Evolutionary conservation across 2,797 vertebrate genomes (phyloP), one percentile per base, ranked within the genome.

Genomic region (Sebastes hopkinsi): DNA sequence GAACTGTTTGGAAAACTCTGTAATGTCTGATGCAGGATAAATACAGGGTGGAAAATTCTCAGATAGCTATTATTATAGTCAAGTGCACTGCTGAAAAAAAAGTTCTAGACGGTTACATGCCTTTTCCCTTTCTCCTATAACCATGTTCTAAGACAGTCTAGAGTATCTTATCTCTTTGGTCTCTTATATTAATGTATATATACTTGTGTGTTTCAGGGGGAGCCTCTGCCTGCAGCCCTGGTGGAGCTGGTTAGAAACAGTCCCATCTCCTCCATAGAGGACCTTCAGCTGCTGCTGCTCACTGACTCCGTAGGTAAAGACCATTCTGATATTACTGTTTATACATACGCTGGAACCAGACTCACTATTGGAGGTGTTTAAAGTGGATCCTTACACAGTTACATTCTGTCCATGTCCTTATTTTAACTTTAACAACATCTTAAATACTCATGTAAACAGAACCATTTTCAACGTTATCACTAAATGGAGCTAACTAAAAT

Each of bases 301-400:
- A 91, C 97, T 96, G 97, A 98, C 96, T 98, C 98, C 95, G 95
- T 97, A 98, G 98, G 98, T 99, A 99, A 99, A 97, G 88, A 92
- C 60, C 83, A 4, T 81, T 84, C 55, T 64, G 8, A 64, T 77
- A 50, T 36, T 66, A 60, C 52, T 55, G 50, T 32, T 42, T 2
- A 75, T 27, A 4, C 5, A 75, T 1, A 22, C 0, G 1, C 32
- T 67, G 2, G 54, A 56, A 55, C 2, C 55, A 23, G 4, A 62
- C 22, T 42, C 20, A 25, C 3, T n/a, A 12, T 8, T 8, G 10
- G 30, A 18, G 30, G 16, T 30, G n/a, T 9, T 67, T 27, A 27
- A 27, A 23, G 23, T 58, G 25, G 25, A 67, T 30, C 13, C 50
- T 25, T 25, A 59, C 3, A 23, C 16, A 16, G 58, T 23, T 50